Conservation (phyloP, 2,888 invertebrate species). For the Habrosyne pyritoides region DNA sequence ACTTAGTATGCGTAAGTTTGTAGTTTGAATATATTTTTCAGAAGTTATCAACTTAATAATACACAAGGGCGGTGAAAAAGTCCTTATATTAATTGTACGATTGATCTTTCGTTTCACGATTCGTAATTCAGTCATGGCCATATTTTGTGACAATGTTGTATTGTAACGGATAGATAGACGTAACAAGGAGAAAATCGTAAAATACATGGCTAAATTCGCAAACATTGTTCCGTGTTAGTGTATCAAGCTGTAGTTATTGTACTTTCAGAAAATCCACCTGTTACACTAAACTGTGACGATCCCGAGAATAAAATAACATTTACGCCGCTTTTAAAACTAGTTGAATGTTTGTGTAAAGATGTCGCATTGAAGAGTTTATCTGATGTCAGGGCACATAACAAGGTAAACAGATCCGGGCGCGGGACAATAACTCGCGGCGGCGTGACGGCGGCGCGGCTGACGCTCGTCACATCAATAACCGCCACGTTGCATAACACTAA, state of each 20-base stretch:
- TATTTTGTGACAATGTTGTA: too few relatives aligned
- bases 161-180: too few relatives aligned
- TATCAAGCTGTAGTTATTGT: conserved; percentile 20
- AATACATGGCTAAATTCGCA: not conserved
- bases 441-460: conserved; percentile 19
- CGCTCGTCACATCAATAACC: conserved; percentile 4
- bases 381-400: conserved; percentile 19
- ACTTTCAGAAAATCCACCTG: conserved; percentile 32
- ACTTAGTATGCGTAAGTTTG: too few relatives aligned
- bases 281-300: conserved; percentile 27
- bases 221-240: not conserved
- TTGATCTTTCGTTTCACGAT: too few relatives aligned
- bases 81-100: too few relatives aligned
- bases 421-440: conserved; percentile 26
- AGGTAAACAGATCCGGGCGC: conserved; percentile 17
- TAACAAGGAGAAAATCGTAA: not conserved
- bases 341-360: conserved; percentile 38
- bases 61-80: too few relatives aligned
- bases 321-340: conserved; percentile 36
- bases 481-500: conserved; percentile 19
- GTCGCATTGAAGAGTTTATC: conserved; percentile 41
- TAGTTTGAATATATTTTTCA: too few relatives aligned
- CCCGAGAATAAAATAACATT: conserved; percentile 31
- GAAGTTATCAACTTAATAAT: too few relatives aligned
- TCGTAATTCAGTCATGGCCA: too few relatives aligned